phyloP scores from a whole-genome alignment of 2,113 vertebrate species.

The Penelope pileata region DNA sequence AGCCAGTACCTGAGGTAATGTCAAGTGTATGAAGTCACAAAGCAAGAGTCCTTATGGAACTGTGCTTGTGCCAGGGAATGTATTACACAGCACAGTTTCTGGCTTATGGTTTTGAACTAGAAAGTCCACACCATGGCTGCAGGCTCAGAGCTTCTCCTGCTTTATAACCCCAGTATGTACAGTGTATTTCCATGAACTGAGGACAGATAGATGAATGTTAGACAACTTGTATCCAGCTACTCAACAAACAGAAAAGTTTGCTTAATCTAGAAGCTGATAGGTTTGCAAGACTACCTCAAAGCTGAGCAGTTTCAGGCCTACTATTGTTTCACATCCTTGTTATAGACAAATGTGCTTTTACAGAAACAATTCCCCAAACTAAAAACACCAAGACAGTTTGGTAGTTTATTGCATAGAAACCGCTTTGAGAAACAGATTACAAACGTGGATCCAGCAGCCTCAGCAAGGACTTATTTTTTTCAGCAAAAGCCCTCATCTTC shows the following conservation, averaged over 20 bases:
- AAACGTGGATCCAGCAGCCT: not conserved
- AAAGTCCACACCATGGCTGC: not conserved
- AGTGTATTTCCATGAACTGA: not conserved
- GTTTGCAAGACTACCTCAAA: not conserved
- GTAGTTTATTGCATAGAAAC: not conserved
- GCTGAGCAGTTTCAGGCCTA: not conserved
- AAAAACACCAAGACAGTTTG: not conserved
- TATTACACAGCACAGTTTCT: not conserved
- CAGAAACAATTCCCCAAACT: not conserved
- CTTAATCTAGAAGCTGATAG: not conserved
- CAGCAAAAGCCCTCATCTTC: not conserved
- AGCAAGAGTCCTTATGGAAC: not conserved
- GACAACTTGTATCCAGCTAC: not conserved
- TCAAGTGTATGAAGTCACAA: not conserved
- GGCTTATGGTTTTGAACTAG: not conserved
- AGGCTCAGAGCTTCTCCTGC: not conserved
- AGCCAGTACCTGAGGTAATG: slow-evolving; percentile 4
- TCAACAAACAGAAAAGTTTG: not conserved
- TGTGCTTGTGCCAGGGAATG: not conserved
- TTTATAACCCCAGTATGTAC: not conserved
- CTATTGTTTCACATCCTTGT: fast-evolving
- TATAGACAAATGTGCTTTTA: not conserved
- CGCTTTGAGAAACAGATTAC: not conserved
- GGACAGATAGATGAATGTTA: not conserved
- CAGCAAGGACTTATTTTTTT: fast-evolving